Conservation (phyloP, 2,888 invertebrate genomes). For the Andrena haemorrhoa region DNA sequence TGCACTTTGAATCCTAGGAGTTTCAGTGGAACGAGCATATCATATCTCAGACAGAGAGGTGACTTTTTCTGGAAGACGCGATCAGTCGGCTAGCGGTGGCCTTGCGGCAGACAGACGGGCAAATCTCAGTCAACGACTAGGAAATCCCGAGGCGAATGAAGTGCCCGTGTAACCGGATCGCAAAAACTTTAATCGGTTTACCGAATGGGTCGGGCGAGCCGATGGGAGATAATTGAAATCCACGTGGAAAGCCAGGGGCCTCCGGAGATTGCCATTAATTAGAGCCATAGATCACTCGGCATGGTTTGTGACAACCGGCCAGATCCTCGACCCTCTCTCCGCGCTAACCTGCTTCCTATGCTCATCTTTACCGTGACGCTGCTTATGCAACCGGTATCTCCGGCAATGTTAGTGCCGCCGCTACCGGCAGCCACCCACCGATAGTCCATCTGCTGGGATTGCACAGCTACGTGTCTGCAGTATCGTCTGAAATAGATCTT, state of each 20-base stretch:
- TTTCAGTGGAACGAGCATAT: constrained; percentile 9
- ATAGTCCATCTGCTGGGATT: constrained; percentile 64
- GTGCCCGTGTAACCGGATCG: constrained; percentile 43
- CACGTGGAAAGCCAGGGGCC: constrained; percentile 74
- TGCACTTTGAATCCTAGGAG: neutral
- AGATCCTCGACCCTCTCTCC: constrained; percentile 68
- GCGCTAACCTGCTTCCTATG: constrained; percentile 48
- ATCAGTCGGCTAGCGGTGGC: constrained; percentile 10
- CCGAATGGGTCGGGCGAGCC: constrained; percentile 51
- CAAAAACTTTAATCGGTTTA: constrained; percentile 75
- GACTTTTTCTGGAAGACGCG: neutral
- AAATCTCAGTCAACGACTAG: constrained; percentile 20
- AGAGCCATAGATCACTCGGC: constrained; percentile 79
- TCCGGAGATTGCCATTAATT: constrained; percentile 79
- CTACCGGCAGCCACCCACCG: constrained; percentile 33
- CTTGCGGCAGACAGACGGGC: constrained; percentile 19
- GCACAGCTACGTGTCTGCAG: constrained; percentile 46
- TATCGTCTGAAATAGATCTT: constrained; percentile 62
- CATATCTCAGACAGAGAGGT: neutral
- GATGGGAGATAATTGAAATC: constrained; percentile 79
- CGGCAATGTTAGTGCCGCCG: constrained; percentile 31
- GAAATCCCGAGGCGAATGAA: constrained; percentile 23
- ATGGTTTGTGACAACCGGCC: constrained; percentile 77
- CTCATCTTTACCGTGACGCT: constrained; percentile 67
- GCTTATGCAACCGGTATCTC: constrained; percentile 62